phyloP scores from a whole-genome alignment of 2,113 vertebrate species.

The Terrapene triunguis region DNA sequence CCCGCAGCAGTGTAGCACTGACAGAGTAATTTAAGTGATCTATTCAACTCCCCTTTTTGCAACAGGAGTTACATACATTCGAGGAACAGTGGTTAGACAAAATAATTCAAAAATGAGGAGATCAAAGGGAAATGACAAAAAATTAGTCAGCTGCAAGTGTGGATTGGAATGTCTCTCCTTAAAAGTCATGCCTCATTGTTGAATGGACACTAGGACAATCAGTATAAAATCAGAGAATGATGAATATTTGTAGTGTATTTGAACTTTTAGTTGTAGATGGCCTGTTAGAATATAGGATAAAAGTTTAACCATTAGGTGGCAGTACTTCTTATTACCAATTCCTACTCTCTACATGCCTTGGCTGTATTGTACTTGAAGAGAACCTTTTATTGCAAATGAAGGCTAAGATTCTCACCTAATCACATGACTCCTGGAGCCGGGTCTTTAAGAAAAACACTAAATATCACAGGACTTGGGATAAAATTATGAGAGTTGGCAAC shows the following conservation, averaged over 20 bases:
- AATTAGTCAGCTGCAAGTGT: background rate
- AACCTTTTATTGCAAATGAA: background rate
- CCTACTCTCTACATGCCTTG: background rate
- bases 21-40: background rate
- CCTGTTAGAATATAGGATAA: background rate
- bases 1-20: too few species aligned
- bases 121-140: background rate
- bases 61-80: background rate
- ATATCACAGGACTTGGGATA: background rate
- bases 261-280: background rate
- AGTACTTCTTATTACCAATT: background rate
- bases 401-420: background rate
- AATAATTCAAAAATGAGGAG: background rate
- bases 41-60: background rate
- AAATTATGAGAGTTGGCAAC: background rate
- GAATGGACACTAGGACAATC: background rate
- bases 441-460: background rate
- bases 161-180: background rate
- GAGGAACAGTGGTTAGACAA: background rate
- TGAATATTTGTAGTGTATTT: background rate
- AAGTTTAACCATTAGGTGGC: background rate
- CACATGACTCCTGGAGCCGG: background rate
- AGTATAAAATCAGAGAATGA: background rate
- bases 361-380: background rate
- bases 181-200: background rate